Evolutionary conservation across 1,140 invertebrate genomes (phyloP).

Genomic region (Cherax quadricarinatus): DNA sequence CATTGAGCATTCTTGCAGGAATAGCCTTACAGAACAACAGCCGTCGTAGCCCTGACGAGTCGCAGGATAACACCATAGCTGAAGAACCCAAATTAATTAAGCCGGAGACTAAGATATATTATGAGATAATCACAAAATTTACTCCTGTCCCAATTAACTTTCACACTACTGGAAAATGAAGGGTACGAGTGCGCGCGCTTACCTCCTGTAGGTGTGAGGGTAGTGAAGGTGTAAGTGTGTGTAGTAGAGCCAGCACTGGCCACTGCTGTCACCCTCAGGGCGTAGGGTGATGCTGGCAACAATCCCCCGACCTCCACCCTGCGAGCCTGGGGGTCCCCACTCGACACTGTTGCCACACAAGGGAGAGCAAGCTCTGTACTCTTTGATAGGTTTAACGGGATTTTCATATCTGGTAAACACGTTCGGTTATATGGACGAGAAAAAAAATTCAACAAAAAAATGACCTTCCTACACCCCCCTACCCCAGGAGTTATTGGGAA

Average conservation of each 20-base stretch:
- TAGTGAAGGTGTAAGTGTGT: slow-evolving; percentile 71
- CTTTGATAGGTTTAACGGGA: not conserved
- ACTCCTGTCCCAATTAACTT: no score
- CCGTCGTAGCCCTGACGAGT: no score
- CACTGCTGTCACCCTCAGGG: slow-evolving; percentile 70
- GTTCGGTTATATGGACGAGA: not conserved
- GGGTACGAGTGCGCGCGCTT: not conserved
- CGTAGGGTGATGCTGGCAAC: slow-evolving; percentile 60
- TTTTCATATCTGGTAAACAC: not conserved
- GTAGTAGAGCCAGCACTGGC: slow-evolving; percentile 70
- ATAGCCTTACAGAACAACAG: no score
- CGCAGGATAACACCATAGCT: no score
- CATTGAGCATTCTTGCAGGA: no score
- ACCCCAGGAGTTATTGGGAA: not conserved
- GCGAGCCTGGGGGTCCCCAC: slow-evolving; percentile 48
- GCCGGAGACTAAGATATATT: no score
- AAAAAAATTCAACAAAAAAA: not conserved
- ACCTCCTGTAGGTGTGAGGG: slow-evolving; percentile 62
- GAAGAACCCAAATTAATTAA: no score
- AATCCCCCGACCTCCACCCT: slow-evolving; percentile 68
- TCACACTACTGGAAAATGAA: no score
- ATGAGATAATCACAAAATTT: no score
- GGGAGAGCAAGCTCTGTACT: not conserved
- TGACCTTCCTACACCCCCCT: no score
- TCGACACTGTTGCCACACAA: slow-evolving; percentile 39